These are phyloP conservation scores for Macrostomum lignano DNA, from an alignment of 1,140 invertebrate genomes.

Conservation along the genomic window DNA sequence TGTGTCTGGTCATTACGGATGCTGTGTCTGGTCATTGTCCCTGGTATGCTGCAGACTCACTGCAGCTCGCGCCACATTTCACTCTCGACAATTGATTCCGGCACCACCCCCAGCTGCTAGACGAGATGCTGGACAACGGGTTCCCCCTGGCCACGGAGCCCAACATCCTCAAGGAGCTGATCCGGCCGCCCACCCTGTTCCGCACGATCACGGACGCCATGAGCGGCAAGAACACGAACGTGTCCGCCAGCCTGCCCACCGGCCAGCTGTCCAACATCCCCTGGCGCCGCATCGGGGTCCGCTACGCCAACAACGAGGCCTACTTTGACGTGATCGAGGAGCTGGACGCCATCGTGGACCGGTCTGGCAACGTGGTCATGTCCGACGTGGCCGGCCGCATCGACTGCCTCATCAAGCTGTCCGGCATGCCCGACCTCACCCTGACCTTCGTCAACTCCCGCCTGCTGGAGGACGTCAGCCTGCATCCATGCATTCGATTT, in stretches of 20 bases:
- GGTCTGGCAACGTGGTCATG: slow-evolving; percentile 73
- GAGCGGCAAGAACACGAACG: slow-evolving; percentile 48
- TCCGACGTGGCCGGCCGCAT: slow-evolving; percentile 97
- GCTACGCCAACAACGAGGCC: slow-evolving; percentile 97
- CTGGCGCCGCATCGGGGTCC: slow-evolving; percentile 80
- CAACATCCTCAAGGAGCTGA: slow-evolving; percentile 90
- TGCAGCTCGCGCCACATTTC: too few relatives aligned
- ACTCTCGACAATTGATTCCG: background rate
- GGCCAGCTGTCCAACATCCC: slow-evolving; percentile 90
- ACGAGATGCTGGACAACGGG: slow-evolving; percentile 98
- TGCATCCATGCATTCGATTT: slow-evolving; percentile 92
- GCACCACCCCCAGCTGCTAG: too few relatives aligned
- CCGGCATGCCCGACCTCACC: slow-evolving; percentile 91
- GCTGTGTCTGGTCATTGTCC: too few relatives aligned
- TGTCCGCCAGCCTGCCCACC: slow-evolving; percentile 62
- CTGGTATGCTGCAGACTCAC: too few relatives aligned
- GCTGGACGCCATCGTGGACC: slow-evolving; percentile 88
- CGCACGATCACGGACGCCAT: slow-evolving; percentile 87
- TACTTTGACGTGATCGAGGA: slow-evolving; percentile 82
- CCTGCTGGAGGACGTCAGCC: slow-evolving; percentile 88
- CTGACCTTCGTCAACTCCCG: slow-evolving; percentile 85
- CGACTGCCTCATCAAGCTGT: slow-evolving; percentile 85
- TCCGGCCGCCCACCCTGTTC: slow-evolving; percentile 89
- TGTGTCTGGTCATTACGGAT: too few relatives aligned
- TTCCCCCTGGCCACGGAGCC: slow-evolving; percentile 91